Evolutionary conservation across 2,113 vertebrate genomes (phyloP).

Genomic region (Sterrhoptilus dennistouni): DNA sequence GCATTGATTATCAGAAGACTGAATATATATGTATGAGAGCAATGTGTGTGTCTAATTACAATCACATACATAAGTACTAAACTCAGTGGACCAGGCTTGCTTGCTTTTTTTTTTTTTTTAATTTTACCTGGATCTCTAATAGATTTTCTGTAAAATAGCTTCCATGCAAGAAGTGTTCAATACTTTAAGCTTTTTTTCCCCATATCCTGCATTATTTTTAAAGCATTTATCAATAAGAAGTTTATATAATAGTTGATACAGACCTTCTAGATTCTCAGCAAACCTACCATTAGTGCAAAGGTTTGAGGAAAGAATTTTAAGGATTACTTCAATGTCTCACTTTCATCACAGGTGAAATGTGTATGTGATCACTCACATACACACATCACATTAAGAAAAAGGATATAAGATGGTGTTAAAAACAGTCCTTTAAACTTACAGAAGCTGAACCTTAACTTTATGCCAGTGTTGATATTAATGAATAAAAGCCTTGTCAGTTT

Average conservation of each 20-base stretch:
- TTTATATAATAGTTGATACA: not conserved
- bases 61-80: not conserved
- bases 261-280: not conserved
- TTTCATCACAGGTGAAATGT: not conserved
- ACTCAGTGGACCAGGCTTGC: not conserved
- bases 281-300: fast-evolving
- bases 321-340: not conserved
- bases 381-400: not conserved
- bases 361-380: not conserved
- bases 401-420: not conserved
- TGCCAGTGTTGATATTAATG: not conserved
- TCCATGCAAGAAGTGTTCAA: not conserved
- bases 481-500: not conserved
- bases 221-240: not conserved
- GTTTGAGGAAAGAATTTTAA: not conserved
- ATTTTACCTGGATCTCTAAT: not conserved
- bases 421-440: not conserved
- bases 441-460: not conserved
- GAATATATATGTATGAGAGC: not conserved
- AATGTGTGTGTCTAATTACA: not conserved
- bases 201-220: not conserved
- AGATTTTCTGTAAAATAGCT: not conserved
- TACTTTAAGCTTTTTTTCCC: not conserved
- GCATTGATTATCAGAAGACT: not conserved
- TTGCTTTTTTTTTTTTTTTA: not conserved